phyloP scores from a whole-genome alignment of 2,888 invertebrate species.

The Linyphia triangularis region DNA sequence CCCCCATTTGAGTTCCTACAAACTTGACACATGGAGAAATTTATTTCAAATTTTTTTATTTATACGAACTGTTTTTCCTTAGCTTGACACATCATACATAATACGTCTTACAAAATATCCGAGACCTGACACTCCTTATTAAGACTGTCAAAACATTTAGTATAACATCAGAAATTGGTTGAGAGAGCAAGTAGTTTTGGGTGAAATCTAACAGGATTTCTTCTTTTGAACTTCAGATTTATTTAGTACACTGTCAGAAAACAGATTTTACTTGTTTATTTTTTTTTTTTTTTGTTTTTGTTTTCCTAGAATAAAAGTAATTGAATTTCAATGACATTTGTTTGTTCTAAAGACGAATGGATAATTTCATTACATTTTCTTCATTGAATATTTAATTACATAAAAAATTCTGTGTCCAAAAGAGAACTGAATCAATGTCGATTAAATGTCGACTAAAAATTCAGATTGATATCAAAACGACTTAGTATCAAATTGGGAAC shows the following conservation, averaged over 20 bases:
- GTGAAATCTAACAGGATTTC: not conserved
- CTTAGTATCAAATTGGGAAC: no score
- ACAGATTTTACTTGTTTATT: no score
- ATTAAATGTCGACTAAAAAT: no score
- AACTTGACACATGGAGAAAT: not conserved
- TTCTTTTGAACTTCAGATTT: not conserved
- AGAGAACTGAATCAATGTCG: no score
- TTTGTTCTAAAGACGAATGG: no score
- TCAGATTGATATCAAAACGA: no score
- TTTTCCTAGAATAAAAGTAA: no score
- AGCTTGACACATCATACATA: constrained; percentile 10
- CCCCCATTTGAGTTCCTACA: not conserved
- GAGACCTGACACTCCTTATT: constrained; percentile 33
- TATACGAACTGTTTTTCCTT: not conserved
- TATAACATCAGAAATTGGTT: not conserved
- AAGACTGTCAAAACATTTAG: constrained; percentile 39
- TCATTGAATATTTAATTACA: no score
- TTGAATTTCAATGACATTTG: no score
- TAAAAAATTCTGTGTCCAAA: no score
- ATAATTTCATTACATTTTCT: no score
- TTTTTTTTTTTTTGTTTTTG: no score
- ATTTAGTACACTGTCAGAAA: not conserved
- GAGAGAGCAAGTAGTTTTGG: not conserved
- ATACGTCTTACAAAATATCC: constrained; percentile 22
- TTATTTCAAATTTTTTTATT: not conserved